Conservation (phyloP, 2,113 vertebrate species). For the Syrmaticus mikado region DNA sequence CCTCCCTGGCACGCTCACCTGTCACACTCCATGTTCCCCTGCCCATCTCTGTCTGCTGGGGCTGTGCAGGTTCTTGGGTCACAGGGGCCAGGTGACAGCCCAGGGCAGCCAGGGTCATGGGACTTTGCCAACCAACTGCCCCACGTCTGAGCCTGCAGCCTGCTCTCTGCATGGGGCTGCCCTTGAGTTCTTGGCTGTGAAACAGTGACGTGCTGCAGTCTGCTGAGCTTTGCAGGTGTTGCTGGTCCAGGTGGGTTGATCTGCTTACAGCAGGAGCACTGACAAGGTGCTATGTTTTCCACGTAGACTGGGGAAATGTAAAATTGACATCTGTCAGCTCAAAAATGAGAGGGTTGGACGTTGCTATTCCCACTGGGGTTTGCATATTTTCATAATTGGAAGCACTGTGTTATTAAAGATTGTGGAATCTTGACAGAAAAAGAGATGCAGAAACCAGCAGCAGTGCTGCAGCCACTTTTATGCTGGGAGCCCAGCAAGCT, state of each 20-base stretch:
- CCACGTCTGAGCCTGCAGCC: background rate
- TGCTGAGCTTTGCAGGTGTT: background rate
- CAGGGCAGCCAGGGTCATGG: background rate
- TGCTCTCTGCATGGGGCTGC: background rate
- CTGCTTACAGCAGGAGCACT: background rate
- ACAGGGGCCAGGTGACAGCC: background rate
- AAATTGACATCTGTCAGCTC: background rate
- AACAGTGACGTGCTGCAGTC: background rate
- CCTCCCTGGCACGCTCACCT: background rate
- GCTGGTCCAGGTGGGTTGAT: background rate
- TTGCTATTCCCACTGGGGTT: background rate
- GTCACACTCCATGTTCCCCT: background rate
- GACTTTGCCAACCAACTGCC: background rate
- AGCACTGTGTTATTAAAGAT: background rate
- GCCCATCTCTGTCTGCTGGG: background rate
- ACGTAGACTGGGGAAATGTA: background rate
- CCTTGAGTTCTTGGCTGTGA: background rate
- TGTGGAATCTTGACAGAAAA: background rate
- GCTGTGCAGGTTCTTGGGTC: background rate
- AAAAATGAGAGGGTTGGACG: background rate
- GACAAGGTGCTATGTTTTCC: background rate
- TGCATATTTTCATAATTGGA: background rate
- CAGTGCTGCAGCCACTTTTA: accelerated
- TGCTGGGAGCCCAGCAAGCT: background rate
- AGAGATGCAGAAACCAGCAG: background rate